Percentiles rank a stretch among this genome's conserved stretches.
Evolutionary conservation across 2,888 invertebrate genomes (phyloP).

Genomic region (Noctua fimbriata): DNA sequence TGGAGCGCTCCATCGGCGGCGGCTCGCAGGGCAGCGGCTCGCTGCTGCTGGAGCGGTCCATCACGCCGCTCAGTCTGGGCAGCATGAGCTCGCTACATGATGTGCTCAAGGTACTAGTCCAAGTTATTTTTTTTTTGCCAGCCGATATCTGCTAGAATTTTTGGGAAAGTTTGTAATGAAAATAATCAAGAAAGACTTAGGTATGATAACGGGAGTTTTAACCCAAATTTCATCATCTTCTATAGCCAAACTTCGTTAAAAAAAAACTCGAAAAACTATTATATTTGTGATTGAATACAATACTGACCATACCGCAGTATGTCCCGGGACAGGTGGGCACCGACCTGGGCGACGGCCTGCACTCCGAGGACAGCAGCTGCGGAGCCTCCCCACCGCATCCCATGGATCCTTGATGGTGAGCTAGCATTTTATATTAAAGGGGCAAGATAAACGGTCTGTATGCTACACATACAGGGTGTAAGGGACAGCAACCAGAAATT

Average conservation of each 20-base stretch:
- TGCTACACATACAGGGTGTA: too few species aligned
- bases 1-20: slow-evolving; percentile 91
- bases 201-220: not conserved
- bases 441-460: too few species aligned
- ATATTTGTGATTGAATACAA: not conserved
- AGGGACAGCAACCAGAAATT: too few species aligned
- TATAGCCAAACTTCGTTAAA: not conserved
- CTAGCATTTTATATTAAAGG: slow-evolving; percentile 49
- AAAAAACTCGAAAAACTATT: too few species aligned
- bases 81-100: slow-evolving; percentile 95
- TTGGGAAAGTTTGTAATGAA: not conserved
- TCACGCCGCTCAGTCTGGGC: slow-evolving; percentile 93
- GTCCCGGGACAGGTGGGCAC: slow-evolving; percentile 75
- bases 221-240: not conserved
- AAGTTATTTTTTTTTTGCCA: too few species aligned
- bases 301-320: slow-evolving; percentile 34
- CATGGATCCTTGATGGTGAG: slow-evolving; percentile 81
- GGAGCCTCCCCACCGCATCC: slow-evolving; percentile 84
- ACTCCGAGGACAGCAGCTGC: slow-evolving; percentile 85
- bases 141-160: not conserved
- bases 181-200: not conserved
- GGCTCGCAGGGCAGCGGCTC: slow-evolving; percentile 94
- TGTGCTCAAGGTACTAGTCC: slow-evolving; percentile 89
- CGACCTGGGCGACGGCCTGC: slow-evolving; percentile 76
- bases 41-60: slow-evolving; percentile 90